These are phyloP conservation scores for Liolophura sinensis DNA, from an alignment of 1,140 invertebrate species.

Conservation along the genomic window DNA sequence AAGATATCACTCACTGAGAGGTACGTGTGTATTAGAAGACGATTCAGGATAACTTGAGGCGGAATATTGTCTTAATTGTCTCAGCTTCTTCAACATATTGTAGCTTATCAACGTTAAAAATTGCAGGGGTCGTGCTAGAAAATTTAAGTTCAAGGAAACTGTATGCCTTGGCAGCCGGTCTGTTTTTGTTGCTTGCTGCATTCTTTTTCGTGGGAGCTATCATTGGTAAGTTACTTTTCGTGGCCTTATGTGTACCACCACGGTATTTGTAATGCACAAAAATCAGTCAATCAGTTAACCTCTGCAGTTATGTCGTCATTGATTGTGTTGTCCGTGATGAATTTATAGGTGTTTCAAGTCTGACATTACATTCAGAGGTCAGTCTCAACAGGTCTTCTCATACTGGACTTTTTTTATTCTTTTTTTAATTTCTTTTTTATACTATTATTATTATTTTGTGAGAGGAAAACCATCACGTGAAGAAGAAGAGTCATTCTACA, in stretches of 20 bases:
- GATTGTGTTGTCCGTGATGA: too few relatives aligned
- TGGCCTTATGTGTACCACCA: not conserved
- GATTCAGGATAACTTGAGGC: not conserved
- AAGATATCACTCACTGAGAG: not conserved
- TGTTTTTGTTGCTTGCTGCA: slow-evolving; percentile 74
- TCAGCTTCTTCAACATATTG: not conserved
- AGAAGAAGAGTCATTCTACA: too few relatives aligned
- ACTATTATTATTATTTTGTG: too few relatives aligned
- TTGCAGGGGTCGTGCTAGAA: slow-evolving; percentile 91
- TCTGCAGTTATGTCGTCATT: slow-evolving; percentile 2
- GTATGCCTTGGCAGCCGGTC: slow-evolving; percentile 73
- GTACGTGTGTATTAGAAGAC: slow-evolving; percentile 7
- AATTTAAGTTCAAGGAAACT: slow-evolving; percentile 92
- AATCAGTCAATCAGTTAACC: not conserved
- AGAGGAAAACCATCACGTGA: too few relatives aligned
- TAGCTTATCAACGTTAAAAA: slow-evolving; percentile 16
- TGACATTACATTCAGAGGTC: too few relatives aligned
- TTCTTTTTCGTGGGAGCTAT: slow-evolving; percentile 92
- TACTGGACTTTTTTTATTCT: too few relatives aligned
- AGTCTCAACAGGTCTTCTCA: too few relatives aligned
- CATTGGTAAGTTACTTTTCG: slow-evolving; percentile 63
- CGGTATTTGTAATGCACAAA: slow-evolving; percentile 3
- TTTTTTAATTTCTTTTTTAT: too few relatives aligned
- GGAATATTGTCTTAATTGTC: not conserved
- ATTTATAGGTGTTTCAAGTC: too few relatives aligned